Base-by-base conservation (phyloP, 2,888 invertebrate species). In the Lycophotia porphyrea region DNA sequence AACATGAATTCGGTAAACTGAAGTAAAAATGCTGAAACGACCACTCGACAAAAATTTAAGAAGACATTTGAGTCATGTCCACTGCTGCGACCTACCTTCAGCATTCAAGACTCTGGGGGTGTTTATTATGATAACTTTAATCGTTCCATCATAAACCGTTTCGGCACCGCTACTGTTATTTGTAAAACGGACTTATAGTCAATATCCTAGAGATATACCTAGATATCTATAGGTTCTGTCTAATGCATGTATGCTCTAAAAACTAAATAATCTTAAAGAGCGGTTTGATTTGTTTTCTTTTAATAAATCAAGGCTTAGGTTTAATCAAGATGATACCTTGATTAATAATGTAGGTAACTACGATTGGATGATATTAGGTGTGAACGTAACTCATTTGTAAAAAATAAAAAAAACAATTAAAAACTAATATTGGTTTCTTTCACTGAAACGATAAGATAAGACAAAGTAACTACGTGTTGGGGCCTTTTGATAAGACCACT, bases 381-480 rank as follows among this genome's bases (percentile, higher is more conserved):
- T 4, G 2, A 69, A 44, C n/a, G 13, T 49, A 67, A 58, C 15
- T 49, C 63, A 66, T 76, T 55, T 58, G 24, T 52, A 71, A 74
- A 65, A 76, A 73, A 66, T 49, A 55, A 73, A 44, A 61, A 74
- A 71, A 80, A 81, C 73, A 81, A 88, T 84, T 82, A 84, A 73
- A 76, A 80, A 84, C 74, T 86, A 84, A 84, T 88, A 90, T 91
- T 89, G 88, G 90, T 90, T 93, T 92, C 93, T 93, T 93, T 92
- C 91, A 90, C 89, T 78, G 77, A 79, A 80, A 89, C 88, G 96
- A 96, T 96, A 95, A 95, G 96, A 96, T 96, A 95, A 95, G 92
- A 92, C 93, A 91, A 94, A 94, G 93, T 94, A 93, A 90, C 88
- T 89, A 93, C 91, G 92, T 91, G 92, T 90, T 90, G 90, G 88